Evolutionary conservation across 2,888 invertebrate genomes (phyloP).

Genomic region (Mystacides longicornis): DNA sequence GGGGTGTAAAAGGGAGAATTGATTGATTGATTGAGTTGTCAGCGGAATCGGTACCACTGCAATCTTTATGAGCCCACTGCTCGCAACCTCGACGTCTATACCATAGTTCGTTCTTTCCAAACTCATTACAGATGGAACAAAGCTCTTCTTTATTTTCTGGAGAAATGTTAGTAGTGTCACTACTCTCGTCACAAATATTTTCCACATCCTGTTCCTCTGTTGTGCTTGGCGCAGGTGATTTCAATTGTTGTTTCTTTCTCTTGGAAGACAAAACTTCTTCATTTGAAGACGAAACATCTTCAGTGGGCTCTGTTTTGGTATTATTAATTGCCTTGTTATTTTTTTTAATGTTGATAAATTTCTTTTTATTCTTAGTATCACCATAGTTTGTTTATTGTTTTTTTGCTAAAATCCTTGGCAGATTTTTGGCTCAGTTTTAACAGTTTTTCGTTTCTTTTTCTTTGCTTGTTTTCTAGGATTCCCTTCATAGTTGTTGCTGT

Average conservation of each 20-base stretch:
- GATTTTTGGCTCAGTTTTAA: no score
- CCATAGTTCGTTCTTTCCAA: slow-evolving; percentile 3
- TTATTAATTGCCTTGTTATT: neutral
- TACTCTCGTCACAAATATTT: neutral
- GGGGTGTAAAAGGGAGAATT: no score
- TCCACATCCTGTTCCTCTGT: neutral
- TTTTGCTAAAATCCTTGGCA: no score
- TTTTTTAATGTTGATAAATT: neutral
- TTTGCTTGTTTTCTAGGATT: slow-evolving; percentile 25
- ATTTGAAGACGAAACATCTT: neutral
- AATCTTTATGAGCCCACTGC: slow-evolving; percentile 4
- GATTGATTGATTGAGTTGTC: no score
- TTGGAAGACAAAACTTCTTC: neutral
- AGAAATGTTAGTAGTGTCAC: no score
- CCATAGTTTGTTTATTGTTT: neutral
- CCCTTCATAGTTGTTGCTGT: slow-evolving; percentile 30
- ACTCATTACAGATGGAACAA: neutral
- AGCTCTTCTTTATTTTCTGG: neutral
- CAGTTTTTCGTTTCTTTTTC: slow-evolving; percentile 21
- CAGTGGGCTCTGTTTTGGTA: neutral
- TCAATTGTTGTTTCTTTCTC: neutral
- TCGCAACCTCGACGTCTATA: slow-evolving; percentile 2
- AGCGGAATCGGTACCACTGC: neutral
- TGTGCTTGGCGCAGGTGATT: neutral
- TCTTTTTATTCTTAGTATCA: neutral